phyloP scores from a whole-genome alignment of 2,888 invertebrate genomes.

The Drosophila birchii region DNA sequence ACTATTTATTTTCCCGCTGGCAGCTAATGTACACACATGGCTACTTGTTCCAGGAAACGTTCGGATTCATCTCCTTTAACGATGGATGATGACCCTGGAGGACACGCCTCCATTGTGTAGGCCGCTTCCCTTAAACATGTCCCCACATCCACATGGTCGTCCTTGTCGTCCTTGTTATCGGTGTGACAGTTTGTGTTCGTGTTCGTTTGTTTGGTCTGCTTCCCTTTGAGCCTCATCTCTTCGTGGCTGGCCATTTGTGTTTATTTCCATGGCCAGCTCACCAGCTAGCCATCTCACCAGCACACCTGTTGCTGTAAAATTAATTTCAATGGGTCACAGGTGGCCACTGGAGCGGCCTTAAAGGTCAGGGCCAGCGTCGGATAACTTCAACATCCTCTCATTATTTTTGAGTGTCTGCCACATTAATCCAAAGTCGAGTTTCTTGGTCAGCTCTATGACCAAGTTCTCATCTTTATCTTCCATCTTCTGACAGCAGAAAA shows the following conservation, averaged over 20 bases:
- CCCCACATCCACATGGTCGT: slow-evolving; percentile 12
- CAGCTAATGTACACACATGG: background rate
- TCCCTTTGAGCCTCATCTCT: slow-evolving; percentile 42
- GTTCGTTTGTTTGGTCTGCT: slow-evolving; percentile 40
- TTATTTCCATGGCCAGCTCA: slow-evolving; percentile 36
- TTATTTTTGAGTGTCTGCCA: slow-evolving; percentile 4
- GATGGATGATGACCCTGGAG: slow-evolving; percentile 22
- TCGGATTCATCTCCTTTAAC: slow-evolving; percentile 34
- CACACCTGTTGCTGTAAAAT: slow-evolving; percentile 51
- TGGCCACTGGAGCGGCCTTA: slow-evolving; percentile 10
- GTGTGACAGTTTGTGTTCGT: slow-evolving; percentile 34
- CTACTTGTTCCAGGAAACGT: slow-evolving; percentile 12
- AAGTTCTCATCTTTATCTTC: slow-evolving; percentile 5
- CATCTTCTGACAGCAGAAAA: slow-evolving; percentile 1
- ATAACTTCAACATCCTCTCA: background rate
- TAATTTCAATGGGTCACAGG: slow-evolving; percentile 41
- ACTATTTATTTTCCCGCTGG: slow-evolving; percentile 10
- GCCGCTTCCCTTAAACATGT: slow-evolving; percentile 25
- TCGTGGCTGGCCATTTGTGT: slow-evolving; percentile 29
- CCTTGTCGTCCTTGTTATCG: slow-evolving; percentile 30
- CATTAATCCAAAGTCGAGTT: slow-evolving; percentile 10
- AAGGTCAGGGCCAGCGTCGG: slow-evolving; percentile 36
- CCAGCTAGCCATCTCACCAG: background rate
- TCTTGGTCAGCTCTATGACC: background rate
- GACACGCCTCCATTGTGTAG: slow-evolving; percentile 23